Base-by-base conservation (phyloP, 2,113 vertebrate species). In the Channa argus region DNA sequence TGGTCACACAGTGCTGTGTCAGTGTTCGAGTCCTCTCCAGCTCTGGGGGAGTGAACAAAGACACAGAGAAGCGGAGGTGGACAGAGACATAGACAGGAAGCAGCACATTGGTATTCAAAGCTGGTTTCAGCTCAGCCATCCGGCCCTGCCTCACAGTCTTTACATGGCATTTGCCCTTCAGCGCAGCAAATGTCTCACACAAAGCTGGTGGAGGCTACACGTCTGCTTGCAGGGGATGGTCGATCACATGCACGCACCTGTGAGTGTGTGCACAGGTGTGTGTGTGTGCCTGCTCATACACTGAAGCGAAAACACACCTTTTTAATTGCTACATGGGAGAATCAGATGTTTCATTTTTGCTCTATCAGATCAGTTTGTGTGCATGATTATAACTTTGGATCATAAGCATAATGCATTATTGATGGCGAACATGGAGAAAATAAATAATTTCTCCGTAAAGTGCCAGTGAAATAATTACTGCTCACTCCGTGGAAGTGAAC, bases 151-250 rank as follows among this genome's bases (percentile, higher is more conserved):
- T 87, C 68, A 3, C 56, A 80, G 76, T 79, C 76, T 87, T 77
- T 71, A 77, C 76, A 85, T 80, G 79, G 83, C 66, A 72, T 83
- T 82, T 82, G 83, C 70, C 79, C 80, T 83, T 83, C 73, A 85
- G 79, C 58, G 12, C 51, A 33, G 68, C 54, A 66, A 85, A 77
- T 33, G 53, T 39, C 69, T 71, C 75, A 33, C 59, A 66, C 50
- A 74, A 65, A 67, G 71, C 74, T 52, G 72, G 64, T 64, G 69
- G 64, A 74, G 67, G 38, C 61, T 46, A 55, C 71, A 55, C 9
- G 9, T n/a, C 34, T 33, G 36, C 51, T 77, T 8, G 0, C 51
- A 33, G 44, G 38, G n/a, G n/a, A 58, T 45, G 66, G 62, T 39
- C 44, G n/a, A 66, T 75, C 47, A 55, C 24, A 39, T 5, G 6